Conservation (phyloP, 2,888 invertebrate species). For the Gastracanthus pulcherrimus region DNA sequence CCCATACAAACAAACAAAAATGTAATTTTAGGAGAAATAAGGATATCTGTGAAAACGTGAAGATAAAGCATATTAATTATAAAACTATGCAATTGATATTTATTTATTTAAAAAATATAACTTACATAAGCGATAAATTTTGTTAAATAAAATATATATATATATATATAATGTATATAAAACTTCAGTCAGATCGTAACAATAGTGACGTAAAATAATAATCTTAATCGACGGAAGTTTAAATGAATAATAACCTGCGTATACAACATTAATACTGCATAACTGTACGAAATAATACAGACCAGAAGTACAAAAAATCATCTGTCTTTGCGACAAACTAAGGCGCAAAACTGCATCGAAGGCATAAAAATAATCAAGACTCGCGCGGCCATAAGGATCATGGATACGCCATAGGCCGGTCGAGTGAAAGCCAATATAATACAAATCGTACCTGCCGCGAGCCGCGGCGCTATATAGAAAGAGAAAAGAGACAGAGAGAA, state of each 20-base stretch:
- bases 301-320: not conserved
- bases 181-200: not conserved
- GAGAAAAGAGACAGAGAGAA: not conserved
- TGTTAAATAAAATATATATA: not conserved
- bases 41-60: not conserved
- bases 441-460: not conserved
- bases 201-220: not conserved
- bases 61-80: constrained; percentile 30
- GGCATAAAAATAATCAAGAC: not conserved
- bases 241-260: not conserved
- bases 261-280: not conserved
- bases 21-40: not conserved
- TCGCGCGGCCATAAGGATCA: not conserved
- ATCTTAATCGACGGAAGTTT: not conserved
- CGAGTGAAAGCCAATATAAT: not conserved
- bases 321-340: not conserved
- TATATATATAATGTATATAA: not conserved
- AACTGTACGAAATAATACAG: not conserved
- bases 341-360: not conserved
- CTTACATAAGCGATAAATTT: constrained; percentile 32
- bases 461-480: not conserved
- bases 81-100: constrained; percentile 42
- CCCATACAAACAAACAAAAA: not conserved
- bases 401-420: not conserved
- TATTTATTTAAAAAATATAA: constrained; percentile 38